These are phyloP conservation scores for Antennarius striatus DNA, from an alignment of 2,113 vertebrate species.

Conservation along the genomic window DNA sequence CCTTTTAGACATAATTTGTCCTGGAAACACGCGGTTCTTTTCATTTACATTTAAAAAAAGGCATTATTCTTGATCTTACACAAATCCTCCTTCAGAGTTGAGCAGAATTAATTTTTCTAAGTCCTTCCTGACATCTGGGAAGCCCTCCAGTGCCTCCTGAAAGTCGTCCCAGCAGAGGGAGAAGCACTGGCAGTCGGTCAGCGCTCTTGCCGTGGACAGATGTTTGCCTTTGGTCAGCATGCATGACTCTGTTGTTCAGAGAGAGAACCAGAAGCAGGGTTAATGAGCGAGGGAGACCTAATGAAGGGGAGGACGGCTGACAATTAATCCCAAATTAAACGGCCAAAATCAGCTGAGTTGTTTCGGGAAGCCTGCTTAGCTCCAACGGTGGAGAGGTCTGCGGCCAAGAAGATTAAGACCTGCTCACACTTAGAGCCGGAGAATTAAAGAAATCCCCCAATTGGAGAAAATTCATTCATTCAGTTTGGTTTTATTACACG, in stretches of 20 bases:
- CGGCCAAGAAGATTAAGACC: constrained; percentile 51
- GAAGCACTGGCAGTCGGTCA: constrained; percentile 72
- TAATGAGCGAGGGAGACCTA: constrained; percentile 55
- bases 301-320: constrained; percentile 51
- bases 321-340: constrained; percentile 69
- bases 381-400: constrained; percentile 15
- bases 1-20: neutral
- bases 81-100: constrained; percentile 36
- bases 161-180: constrained; percentile 70
- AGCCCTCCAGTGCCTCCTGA: constrained; percentile 55
- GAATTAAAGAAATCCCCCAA: constrained; percentile 53
- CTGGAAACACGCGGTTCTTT: constrained; percentile 2
- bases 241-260: constrained; percentile 54
- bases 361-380: constrained; percentile 35
- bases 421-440: constrained; percentile 32
- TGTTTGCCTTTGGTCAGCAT: constrained; percentile 72
- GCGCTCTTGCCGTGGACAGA: constrained; percentile 65
- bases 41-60: constrained; percentile 3
- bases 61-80: constrained; percentile 33
- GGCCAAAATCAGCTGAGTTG: constrained; percentile 26
- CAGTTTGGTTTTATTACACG: neutral
- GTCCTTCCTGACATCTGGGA: constrained; percentile 68
- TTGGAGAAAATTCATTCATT: constrained; percentile 22
- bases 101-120: constrained; percentile 55
- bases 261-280: neutral